Conservation (phyloP, 1,140 invertebrate species). For the Rhynchophorus ferrugineus region DNA sequence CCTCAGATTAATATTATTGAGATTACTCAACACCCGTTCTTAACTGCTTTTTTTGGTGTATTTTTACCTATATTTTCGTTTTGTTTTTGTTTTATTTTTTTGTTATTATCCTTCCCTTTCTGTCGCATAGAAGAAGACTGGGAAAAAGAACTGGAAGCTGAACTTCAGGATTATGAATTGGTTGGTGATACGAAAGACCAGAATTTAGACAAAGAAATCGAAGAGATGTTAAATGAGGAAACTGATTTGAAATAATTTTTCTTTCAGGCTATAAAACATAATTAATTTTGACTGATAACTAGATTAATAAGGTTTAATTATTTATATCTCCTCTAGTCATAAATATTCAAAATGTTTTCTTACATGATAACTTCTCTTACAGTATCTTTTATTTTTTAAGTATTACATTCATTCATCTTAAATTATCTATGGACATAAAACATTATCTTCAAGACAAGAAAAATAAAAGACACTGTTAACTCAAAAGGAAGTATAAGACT, state of each 20-base stretch:
- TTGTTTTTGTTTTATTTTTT: conserved; percentile 29
- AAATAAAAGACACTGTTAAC: too few species aligned
- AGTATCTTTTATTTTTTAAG: background rate
- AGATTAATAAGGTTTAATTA: background rate
- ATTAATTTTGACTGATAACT: conserved; percentile 14
- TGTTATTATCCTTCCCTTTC: conserved; percentile 32
- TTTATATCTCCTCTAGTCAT: conserved; percentile 1
- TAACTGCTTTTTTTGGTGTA: conserved; percentile 2
- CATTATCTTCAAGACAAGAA: too few species aligned
- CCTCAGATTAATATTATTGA: conserved; percentile 30
- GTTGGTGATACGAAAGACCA: conserved; percentile 45
- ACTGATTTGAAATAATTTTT: conserved; percentile 34
- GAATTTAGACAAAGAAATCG: conserved; percentile 38
- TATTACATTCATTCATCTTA: background rate
- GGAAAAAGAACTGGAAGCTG: conserved; percentile 86
- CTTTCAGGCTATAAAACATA: background rate
- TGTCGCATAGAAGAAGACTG: conserved; percentile 70
- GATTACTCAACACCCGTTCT: conserved; percentile 1
- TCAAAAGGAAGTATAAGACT: too few species aligned
- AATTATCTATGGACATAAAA: background rate
- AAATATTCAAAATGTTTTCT: background rate
- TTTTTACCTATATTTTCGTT: conserved; percentile 12
- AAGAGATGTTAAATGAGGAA: conserved; percentile 37
- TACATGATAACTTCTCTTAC: background rate
- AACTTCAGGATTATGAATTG: conserved; percentile 87